phyloP scores from a whole-genome alignment of 2,113 vertebrate genomes.

The Marcusenius ussheri region DNA sequence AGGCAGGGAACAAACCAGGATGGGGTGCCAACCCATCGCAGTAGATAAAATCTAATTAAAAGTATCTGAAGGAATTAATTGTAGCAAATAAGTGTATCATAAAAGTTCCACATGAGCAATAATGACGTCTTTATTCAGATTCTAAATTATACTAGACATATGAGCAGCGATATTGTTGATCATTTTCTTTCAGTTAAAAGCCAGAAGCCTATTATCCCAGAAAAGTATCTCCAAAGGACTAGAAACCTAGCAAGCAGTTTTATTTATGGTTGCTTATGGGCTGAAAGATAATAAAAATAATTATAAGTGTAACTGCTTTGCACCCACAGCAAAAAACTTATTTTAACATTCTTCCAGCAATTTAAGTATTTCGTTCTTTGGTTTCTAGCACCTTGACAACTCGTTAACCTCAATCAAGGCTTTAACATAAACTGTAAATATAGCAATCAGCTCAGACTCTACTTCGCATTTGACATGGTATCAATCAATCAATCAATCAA shows the following conservation, averaged over 20 bases:
- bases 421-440: background rate
- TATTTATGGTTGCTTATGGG: too few species aligned
- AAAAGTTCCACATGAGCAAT: background rate
- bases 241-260: background rate
- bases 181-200: background rate
- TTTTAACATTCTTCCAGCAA: background rate
- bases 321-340: background rate
- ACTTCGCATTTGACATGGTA: background rate
- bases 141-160: background rate
- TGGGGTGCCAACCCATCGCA: too few species aligned
- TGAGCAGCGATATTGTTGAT: background rate
- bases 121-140: background rate
- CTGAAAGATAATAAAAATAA: background rate
- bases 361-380: background rate
- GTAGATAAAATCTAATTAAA: background rate
- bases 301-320: background rate
- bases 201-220: background rate
- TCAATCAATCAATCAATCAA: too few species aligned
- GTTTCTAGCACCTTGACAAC: background rate
- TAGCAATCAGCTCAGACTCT: background rate
- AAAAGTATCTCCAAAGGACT: background rate
- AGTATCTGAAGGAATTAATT: background rate
- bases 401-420: background rate
- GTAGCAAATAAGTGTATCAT: background rate
- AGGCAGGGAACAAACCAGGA: too few species aligned